phyloP scores from a whole-genome alignment of 2,113 vertebrate genomes.

The Hippoglossus stenolepis region DNA sequence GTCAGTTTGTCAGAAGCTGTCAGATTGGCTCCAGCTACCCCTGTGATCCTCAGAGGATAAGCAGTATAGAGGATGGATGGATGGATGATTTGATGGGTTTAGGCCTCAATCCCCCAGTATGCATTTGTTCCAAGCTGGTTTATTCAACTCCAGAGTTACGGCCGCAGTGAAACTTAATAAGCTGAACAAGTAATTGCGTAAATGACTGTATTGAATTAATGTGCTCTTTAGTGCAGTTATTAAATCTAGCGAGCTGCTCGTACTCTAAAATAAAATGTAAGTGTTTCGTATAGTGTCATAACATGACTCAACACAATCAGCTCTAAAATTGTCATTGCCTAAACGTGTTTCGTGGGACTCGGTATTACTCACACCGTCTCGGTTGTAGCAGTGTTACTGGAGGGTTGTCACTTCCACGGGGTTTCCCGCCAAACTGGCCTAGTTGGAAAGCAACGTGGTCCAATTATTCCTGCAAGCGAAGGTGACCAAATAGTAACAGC shows the following conservation, averaged over 20 bases:
- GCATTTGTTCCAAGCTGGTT: neutral
- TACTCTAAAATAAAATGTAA: slow-evolving; percentile 12
- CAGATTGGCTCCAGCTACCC: no score
- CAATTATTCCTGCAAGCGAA: slow-evolving; percentile 10
- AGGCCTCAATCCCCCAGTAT: neutral
- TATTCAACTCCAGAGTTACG: neutral
- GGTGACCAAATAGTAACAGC: slow-evolving; percentile 5
- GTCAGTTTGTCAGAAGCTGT: no score
- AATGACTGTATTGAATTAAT: neutral
- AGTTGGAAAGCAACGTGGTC: slow-evolving; percentile 23
- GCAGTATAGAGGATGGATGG: no score
- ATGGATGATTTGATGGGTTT: neutral
- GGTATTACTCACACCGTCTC: slow-evolving; percentile 49
- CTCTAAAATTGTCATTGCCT: slow-evolving; percentile 42
- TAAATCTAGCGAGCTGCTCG: neutral
- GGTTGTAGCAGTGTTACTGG: slow-evolving; percentile 43
- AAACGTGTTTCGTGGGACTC: slow-evolving; percentile 55
- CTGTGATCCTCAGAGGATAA: no score
- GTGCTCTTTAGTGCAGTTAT: neutral
- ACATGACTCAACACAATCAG: slow-evolving; percentile 49
- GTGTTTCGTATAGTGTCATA: slow-evolving; percentile 27
- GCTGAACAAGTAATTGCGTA: slow-evolving; percentile 12
- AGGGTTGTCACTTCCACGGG: slow-evolving; percentile 33
- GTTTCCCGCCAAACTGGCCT: slow-evolving; percentile 30
- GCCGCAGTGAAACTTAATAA: neutral